These are phyloP conservation scores for Phalacrocorax aristotelis DNA, from an alignment of 2,113 vertebrate genomes.

Conservation along the genomic window DNA sequence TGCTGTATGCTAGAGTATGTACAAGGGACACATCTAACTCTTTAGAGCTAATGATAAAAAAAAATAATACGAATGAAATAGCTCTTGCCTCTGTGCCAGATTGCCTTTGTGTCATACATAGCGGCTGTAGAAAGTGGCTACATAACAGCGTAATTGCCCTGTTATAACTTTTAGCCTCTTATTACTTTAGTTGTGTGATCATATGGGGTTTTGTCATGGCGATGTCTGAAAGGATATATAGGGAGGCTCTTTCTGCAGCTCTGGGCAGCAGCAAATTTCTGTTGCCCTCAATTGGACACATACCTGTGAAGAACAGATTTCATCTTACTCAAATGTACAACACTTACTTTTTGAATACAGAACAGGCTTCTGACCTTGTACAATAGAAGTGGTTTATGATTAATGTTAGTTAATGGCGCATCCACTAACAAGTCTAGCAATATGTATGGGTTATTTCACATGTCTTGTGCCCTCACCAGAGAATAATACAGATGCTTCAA, in stretches of 20 bases:
- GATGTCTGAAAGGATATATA: neutral
- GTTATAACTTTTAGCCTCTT: neutral
- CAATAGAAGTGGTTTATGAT: neutral
- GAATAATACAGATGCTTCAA: conserved; percentile 28
- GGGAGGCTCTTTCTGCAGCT: neutral
- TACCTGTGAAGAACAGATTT: neutral
- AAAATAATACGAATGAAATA: neutral
- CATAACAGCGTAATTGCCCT: neutral
- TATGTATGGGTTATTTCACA: neutral
- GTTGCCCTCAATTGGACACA: conserved; percentile 22
- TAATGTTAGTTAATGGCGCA: conserved; percentile 11
- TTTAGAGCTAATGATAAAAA: neutral
- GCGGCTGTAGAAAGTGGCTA: neutral
- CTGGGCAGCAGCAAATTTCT: neutral
- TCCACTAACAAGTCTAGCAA: neutral
- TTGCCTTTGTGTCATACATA: neutral
- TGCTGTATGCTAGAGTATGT: neutral
- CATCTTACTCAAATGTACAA: neutral
- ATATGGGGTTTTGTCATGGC: neutral
- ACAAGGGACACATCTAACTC: neutral
- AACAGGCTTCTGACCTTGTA: conserved; percentile 5
- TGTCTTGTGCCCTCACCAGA: neutral
- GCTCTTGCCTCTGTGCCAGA: neutral
- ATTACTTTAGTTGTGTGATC: neutral
- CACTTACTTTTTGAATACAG: neutral